Conservation (phyloP, 1,140 invertebrate species). For the Belonocnema kinseyi region DNA sequence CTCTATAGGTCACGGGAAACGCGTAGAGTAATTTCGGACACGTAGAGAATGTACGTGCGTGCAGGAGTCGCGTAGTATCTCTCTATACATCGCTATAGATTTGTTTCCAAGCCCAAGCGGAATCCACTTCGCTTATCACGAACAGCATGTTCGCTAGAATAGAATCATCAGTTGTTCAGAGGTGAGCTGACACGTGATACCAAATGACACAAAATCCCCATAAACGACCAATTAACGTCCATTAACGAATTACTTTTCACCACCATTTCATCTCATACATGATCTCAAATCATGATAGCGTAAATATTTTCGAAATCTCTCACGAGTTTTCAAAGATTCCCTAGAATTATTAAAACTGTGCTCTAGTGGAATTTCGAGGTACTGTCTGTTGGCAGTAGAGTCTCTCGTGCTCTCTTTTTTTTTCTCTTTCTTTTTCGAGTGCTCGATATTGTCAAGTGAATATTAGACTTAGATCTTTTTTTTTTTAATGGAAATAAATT, state of each 20-base stretch:
- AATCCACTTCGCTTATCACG: conserved; percentile 53
- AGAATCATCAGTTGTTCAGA: conserved; percentile 18
- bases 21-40: conserved; percentile 30
- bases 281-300: not conserved
- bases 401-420: no score
- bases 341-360: not conserved
- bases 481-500: not conserved
- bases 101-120: conserved; percentile 43
- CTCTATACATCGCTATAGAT: conserved; percentile 54
- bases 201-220: conserved; percentile 9
- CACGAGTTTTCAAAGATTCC: not conserved
- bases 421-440: no score
- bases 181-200: conserved; percentile 7
- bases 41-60: conserved; percentile 47
- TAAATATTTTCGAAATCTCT: no score
- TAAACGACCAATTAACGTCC: not conserved
- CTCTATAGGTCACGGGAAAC: conserved; percentile 45
- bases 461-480: no score
- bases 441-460: no score
- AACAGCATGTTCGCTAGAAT: conserved; percentile 33
- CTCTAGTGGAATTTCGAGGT: no score
- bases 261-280: not conserved
- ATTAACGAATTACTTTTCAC: conserved; percentile 24
- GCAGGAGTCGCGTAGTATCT: conserved; percentile 57
- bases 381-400: no score